Base-by-base conservation (phyloP, 92 coral and sea anemone species). In the Epizoanthus illoricatus region DNA sequence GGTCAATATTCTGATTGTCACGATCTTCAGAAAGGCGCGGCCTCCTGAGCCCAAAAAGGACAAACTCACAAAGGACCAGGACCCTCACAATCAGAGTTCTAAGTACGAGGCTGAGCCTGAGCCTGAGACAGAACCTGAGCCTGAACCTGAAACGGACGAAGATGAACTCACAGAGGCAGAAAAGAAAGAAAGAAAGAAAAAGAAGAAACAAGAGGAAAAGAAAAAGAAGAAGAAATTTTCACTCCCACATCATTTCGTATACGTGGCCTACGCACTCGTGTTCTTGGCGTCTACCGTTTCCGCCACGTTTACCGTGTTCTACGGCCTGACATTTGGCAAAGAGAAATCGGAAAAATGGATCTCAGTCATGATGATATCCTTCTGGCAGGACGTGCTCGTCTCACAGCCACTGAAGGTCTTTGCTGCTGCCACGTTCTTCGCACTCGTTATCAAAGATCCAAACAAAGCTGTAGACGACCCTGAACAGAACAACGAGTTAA, bases 391-490 rank as follows among this genome's bases (percentile, higher is more conserved):
- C 58, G 98, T 95, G 16, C 90, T 95, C 6, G 85, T 95, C 42
- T 95, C 98, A 12, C 98, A 95, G 84, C 98, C 98, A 40, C 88
- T 93, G 15, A 95, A 95, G 65, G 98, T 95, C 12, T 95, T 95
- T 80, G 98, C 98, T 7, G 97, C 97, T 5, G 98, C 98, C 49
- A 95, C 92, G 87, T 90, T 95, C 86, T 95, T 95, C 79, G 98
- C 98, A 10, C 83, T 95, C 28, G 90, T 95, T 65, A 90, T 90
- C 80, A 95, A 95, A 87, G 98, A 95, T 71, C 98, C 98, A 16
- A 95, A 93, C 88, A 95, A 95, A 69, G 93, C 93, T 2, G 97
- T 92, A 65, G 98, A 94, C 7, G 98, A 95, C 18, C 86, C 89
- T 57, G 94, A 95, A 39, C 93, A 87, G 54, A 84, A 80, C 65